Base-by-base conservation (phyloP, 1,140 invertebrate species). In the Littorina saxatilis region DNA sequence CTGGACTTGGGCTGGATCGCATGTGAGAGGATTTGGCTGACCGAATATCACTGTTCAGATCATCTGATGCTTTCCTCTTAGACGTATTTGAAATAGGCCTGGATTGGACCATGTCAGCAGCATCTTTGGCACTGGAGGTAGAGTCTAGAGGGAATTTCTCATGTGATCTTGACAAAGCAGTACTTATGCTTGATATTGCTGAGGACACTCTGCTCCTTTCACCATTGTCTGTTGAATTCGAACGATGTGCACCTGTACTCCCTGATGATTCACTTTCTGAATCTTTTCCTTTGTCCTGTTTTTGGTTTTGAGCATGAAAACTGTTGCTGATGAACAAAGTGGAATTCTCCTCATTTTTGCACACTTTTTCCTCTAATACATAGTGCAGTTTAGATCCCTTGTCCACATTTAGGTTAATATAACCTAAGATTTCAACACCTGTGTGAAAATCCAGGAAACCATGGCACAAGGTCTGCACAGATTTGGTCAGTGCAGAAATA, bases 301-400 rank as follows among this genome's bases (percentile, higher is more conserved):
- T 79, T 27, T 79, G 47, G 11, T 83, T 68, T 13, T 5, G 82
- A 61, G 85, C 85, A 70, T 83, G 73, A 50, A 82, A 86, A 40
- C 85, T 86, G 58, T 86, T 86, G 74, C 85, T 84, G 15, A 86
- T 81, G 76, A 86, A 86, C n/a, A 83, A 55, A 32, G 81, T 84
- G n/a, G 77, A 82, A 40, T 82, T 81, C 73, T 83, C 80, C 27
- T 81, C 78, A 84, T 81, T 86, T 74, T 82, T 86, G 58, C 85
- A 86, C 7, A 86, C 82, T 63, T 86, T 83, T 79, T 86, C 85
- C 50, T 86, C 82, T 23, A 86, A 74, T 40, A 86, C 66, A 78
- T 86, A 86, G 52, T 86, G 80, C 73, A 83, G 82, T 23, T 74
- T 82, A 40, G 70, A 29, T 17, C 66, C 79, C 58, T 79, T 86